Evolutionary conservation across 2,888 invertebrate species (phyloP), one percentile per base, ranked within the genome.

Genomic region (Geotrupes spiniger): DNA sequence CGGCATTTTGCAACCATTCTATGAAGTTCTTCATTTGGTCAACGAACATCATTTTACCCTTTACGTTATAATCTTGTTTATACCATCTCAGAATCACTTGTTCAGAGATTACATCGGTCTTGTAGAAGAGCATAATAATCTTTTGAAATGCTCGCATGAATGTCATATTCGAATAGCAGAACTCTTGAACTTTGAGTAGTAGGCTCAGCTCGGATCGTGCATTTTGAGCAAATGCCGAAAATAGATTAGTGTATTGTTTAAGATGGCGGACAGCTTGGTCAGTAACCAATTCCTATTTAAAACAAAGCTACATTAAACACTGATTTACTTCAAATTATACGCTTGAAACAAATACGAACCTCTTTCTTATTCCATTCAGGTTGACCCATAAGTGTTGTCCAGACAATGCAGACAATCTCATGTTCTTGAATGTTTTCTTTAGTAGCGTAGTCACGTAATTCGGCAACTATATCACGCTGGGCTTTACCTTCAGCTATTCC

Each of bases 341-440:
- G n/a, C n/a, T 8, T 27, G 9, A 27, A 27, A 14, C 8, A 39
- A n/a, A 28, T 25, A 53, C 52, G 54, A 51, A 71, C 72, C 61
- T 97, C 97, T 72, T 97, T 97, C 76, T 97, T 97, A 76, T 95
- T 97, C 97, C 96, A 97, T 76, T 97, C 96, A 51, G 92, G 91
- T 65, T 91, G 87, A 43, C 87, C 85, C 96, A 97, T 97, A 63
- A 97, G 85, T 57, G 92, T 92, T 59, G 84, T 86, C 96, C 96
- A 97, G 65, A 95, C 68, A 51, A 74, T 74, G 58, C 72, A 73
- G 28, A 72, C 70, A 27, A 61, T 85, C 77, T 96, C 96, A 71
- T 92, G 89, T 74, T 96, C 96, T 44, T 88, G 87, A 68, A 97
- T 90, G 74, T 80, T 79, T 74, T 88, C 84, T 71, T 87, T 88